These are phyloP conservation scores for Leptoteleia sp. DNA, from an alignment of 1,140 invertebrate species.

Conservation along the genomic window DNA sequence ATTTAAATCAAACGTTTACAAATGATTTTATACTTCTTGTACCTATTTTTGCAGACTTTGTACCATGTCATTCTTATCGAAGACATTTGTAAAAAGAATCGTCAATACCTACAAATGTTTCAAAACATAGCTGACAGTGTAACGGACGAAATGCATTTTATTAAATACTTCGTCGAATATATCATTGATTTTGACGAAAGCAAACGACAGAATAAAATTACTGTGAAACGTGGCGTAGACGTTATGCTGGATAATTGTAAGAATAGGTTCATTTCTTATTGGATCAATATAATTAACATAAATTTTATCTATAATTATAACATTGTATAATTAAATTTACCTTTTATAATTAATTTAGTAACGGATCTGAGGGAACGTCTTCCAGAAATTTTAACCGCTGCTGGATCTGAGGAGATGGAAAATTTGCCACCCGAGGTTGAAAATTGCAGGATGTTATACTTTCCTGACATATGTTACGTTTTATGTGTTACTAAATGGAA, in stretches of 20 bases:
- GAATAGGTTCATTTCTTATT: slow-evolving; percentile 46
- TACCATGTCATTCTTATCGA: slow-evolving; percentile 85
- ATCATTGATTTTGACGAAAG: slow-evolving; percentile 87
- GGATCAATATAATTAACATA: too few species aligned
- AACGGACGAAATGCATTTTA: slow-evolving; percentile 83
- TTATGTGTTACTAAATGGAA: slow-evolving; percentile 86
- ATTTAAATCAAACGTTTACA: too few species aligned
- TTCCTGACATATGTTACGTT: slow-evolving; percentile 91
- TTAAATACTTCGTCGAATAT: slow-evolving; percentile 80
- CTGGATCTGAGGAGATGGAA: slow-evolving; percentile 86
- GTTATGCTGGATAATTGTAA: slow-evolving; percentile 85
- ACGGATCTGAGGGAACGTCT: slow-evolving; percentile 69
- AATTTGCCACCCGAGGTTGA: slow-evolving; percentile 84
- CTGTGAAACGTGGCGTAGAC: slow-evolving; percentile 86
- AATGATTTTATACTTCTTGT: too few species aligned
- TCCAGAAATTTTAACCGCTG: slow-evolving; percentile 83
- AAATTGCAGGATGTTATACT: slow-evolving; percentile 88
- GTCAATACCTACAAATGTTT: slow-evolving; percentile 81
- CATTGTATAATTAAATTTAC: too few species aligned
- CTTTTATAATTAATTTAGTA: too few species aligned
- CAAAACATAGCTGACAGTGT: slow-evolving; percentile 81
- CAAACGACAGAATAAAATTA: slow-evolving; percentile 83
- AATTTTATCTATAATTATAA: too few species aligned
- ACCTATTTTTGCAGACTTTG: slow-evolving; percentile 84
- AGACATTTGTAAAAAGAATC: slow-evolving; percentile 83